Evolutionary conservation across 2,113 vertebrate species (phyloP).

Genomic region (Amblyornis subalaris): DNA sequence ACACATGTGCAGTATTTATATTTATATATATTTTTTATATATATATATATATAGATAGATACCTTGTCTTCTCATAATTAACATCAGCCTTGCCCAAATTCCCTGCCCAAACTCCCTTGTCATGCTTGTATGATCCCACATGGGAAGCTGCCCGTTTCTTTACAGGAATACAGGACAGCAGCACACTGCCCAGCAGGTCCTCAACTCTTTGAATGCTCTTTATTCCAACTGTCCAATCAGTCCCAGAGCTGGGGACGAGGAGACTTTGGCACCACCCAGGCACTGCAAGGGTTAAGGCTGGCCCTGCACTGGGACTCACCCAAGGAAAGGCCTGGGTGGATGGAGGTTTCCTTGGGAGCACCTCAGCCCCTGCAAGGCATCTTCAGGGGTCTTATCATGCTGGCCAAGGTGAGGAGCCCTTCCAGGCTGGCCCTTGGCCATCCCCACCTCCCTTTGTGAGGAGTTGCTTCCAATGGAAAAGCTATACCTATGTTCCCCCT

Average conservation of each 20-base stretch:
- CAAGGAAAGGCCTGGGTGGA: not conserved
- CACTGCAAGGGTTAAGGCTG: not conserved
- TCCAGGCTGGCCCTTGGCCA: not conserved
- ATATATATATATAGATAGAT: accelerated
- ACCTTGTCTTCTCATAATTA: accelerated
- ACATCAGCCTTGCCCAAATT: not conserved
- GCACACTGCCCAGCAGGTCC: not conserved
- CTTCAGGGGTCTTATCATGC: accelerated
- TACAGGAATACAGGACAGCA: not conserved
- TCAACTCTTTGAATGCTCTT: not conserved
- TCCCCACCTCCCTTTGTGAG: not conserved
- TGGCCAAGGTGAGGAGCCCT: not conserved
- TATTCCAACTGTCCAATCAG: not conserved
- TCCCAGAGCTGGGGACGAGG: not conserved
- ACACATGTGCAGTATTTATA: accelerated
- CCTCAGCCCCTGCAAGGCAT: not conserved
- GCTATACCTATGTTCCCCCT: not conserved
- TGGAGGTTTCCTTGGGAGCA: not conserved
- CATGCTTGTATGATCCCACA: accelerated
- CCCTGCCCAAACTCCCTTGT: not conserved
- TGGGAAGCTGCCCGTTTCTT: not conserved
- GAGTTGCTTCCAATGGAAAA: not conserved
- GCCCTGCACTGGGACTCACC: not conserved
- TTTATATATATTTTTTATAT: accelerated
- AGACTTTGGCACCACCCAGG: not conserved